phyloP scores from a whole-genome alignment of 92 coral and sea anemone species.

The Desmophyllum pertusum region DNA sequence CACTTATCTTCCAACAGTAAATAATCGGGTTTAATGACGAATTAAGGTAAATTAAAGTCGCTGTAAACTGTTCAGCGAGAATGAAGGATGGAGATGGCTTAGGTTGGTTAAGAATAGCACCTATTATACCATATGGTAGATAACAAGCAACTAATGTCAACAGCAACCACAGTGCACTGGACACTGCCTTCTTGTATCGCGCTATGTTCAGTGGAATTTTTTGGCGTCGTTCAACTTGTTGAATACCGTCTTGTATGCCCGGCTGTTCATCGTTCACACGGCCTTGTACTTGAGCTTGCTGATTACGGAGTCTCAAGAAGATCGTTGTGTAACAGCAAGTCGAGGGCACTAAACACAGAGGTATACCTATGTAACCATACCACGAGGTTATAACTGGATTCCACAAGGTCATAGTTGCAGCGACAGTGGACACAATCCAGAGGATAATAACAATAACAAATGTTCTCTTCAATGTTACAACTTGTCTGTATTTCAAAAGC shows the following conservation, averaged over 20 bases:
- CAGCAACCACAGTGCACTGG: not conserved
- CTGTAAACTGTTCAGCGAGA: not conserved
- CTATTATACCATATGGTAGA: not conserved
- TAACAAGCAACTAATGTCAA: not conserved
- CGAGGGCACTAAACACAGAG: not conserved
- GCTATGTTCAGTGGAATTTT: too few species aligned
- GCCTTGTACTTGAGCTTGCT: not conserved
- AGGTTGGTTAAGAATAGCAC: too few species aligned
- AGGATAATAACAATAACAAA: not conserved
- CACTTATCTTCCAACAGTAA: conserved; percentile 29
- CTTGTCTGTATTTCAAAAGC: not conserved
- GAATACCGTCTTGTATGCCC: not conserved
- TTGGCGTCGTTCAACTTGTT: too few species aligned
- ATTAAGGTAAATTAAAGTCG: conserved; percentile 14
- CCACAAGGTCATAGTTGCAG: not conserved
- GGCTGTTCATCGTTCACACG: not conserved
- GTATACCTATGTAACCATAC: not conserved
- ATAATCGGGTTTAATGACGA: conserved; percentile 37
- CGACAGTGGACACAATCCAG: not conserved
- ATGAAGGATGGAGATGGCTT: too few species aligned
- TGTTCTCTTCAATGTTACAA: conserved; percentile 5
- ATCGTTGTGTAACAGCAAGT: not conserved
- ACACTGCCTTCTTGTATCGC: too few species aligned
- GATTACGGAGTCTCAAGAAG: not conserved
- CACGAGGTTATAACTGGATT: not conserved